Evolutionary conservation across 2,797 vertebrate species (phyloP), one percentile per base, ranked within the genome.

Genomic region (Cyclura pinguis): DNA sequence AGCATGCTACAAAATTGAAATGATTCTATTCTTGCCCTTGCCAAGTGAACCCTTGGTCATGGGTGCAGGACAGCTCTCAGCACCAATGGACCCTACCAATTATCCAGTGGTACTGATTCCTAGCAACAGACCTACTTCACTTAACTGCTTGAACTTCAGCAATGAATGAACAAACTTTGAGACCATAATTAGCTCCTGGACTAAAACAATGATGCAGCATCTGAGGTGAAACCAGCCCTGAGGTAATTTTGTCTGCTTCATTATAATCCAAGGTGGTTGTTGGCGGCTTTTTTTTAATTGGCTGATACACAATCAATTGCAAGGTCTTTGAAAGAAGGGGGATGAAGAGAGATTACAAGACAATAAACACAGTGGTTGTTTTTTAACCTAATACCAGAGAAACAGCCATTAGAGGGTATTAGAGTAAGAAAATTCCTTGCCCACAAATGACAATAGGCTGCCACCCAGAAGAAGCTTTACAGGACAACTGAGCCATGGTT

Each of bases 401-500:
- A 72, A 88, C 86, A 1, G 89, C 87, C 0, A 85, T 6, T 84
- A 90, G 86, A 55, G 6, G 6, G 22, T 84, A 69, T 81, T 86
- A 57, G 69, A 82, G 50, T 90, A 29, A 35, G 52, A 35, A 13
- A 18, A 80, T 3, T 7, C 55, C 80, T 6, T 84, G 42, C 32
- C 78, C 91, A 80, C 78, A 88, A 91, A 85, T 77, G 67, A 76
- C 78, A 92, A 76, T 10, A 80, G 67, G 42, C 0, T 16, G 12
- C 50, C 85, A 84, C 38, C 91, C 72, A 69, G 4, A 64, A 92
- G 42, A 29, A 84, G 50, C 89, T 86, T 69, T 59, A 87, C 14
- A 84, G 74, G 91, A 88, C 52, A 84, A 35, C 78, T 90, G 74
- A 27, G 42, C 6, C 32, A 83, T 81, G 74, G 81, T 42, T 62